phyloP scores from a whole-genome alignment of 2,113 vertebrate species.

The Eretmochelys imbricata region DNA sequence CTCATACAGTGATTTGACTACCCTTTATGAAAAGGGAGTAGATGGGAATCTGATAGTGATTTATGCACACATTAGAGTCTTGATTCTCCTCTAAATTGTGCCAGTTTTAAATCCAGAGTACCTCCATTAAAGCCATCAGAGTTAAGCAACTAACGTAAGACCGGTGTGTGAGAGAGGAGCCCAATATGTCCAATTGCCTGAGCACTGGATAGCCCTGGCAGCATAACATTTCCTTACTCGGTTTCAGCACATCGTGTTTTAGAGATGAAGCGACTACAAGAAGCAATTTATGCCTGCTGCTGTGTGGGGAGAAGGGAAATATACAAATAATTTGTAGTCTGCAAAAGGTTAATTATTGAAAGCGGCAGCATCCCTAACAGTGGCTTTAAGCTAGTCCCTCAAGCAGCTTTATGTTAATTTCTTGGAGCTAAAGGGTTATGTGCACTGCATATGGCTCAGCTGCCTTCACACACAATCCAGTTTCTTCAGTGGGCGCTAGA shows the following conservation, averaged over 20 bases:
- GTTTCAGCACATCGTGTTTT: not conserved
- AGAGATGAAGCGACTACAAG: not conserved
- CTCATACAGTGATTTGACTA: not conserved
- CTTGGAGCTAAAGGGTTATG: not conserved
- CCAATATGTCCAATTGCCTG: not conserved
- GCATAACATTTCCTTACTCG: not conserved
- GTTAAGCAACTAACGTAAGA: not conserved
- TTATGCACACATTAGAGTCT: not conserved
- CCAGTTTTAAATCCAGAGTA: not conserved
- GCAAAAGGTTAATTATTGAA: not conserved
- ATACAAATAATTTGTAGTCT: not conserved
- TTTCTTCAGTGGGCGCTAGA: not conserved
- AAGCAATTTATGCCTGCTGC: not conserved
- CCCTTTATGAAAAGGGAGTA: not conserved
- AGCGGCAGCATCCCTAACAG: not conserved
- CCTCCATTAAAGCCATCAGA: not conserved
- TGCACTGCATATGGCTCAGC: not conserved
- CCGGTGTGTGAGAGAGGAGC: not conserved
- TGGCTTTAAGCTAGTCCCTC: not conserved
- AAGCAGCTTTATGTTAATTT: not conserved
- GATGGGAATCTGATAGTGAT: not conserved
- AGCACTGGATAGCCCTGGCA: not conserved
- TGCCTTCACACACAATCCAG: not conserved
- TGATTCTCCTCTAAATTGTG: not conserved
- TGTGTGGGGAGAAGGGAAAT: not conserved